Evolutionary conservation across 2,888 invertebrate genomes (phyloP), one percentile per base, ranked within the genome.

Genomic region (Hypolimnas misippus): DNA sequence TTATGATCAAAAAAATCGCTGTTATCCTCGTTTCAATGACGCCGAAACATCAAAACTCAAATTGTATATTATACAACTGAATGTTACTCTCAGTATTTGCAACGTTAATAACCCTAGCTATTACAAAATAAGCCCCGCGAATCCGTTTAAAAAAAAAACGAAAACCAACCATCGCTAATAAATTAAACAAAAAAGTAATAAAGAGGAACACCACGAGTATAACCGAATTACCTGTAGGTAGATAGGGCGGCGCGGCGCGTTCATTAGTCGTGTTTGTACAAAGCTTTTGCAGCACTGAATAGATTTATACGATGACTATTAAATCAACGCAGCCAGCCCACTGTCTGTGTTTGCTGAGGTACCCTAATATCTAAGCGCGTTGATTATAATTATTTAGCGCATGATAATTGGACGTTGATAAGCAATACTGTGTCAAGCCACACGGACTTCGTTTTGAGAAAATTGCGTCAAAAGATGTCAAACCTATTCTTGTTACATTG

Each of bases 181-280:
- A 67, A 62, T 56, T 62, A 64, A 68, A 57, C 57, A 75, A 77
- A 77, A 33, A 78, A 75, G 69, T 72, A 72, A 74, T 75, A 71
- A 74, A 73, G 78, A 70, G 70, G 66, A 67, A 71, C 72, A 76
- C 84, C 83, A 71, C 84, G 76, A 75, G 70, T 70, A 71, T 87
- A 87, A 87, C 79, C 74, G 63, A 79, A 83, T 87, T 86, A 87
- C 78, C 73, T 68, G 67, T 62, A 70, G 71, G 73, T 70, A 68
- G 71, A 53, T 62, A 63, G 67, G 59, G 65, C 66, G 64, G 63
- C 63, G 63, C 67, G 58, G 55, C 62, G 70, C 82, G 79, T 86
- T 88, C 87, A 88, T 88, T 87, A 87, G 84, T 68, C 66, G 53
- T 84, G 83, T 87, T 87, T 87, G 84, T 78, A 76, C 76, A 79